A percentile compares a stretch with the other conserved stretches of the same genome.
phyloP scores from a whole-genome alignment of 2,113 vertebrate genomes.

The Reinhardtius hippoglossoides region DNA sequence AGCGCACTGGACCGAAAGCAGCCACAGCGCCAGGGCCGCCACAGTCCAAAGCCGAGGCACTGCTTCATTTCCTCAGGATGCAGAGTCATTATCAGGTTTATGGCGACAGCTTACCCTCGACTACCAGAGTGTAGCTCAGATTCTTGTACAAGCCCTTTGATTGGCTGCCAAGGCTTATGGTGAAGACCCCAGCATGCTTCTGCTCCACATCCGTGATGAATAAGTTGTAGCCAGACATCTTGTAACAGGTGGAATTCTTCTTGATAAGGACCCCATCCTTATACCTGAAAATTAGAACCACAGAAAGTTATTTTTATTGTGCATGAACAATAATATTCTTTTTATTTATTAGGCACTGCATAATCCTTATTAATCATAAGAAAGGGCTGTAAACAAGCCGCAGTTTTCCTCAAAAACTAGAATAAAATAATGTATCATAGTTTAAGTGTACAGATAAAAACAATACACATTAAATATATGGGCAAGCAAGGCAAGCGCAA shows the following conservation, averaged over 20 bases:
- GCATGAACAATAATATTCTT: background rate
- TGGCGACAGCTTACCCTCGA: constrained; percentile 81
- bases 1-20: constrained; percentile 39
- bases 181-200: constrained; percentile 87
- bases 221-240: constrained; percentile 77
- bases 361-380: background rate
- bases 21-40: constrained; percentile 8
- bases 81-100: constrained; percentile 31
- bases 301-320: background rate
- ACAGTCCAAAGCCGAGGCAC: constrained; percentile 5
- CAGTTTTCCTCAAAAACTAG: background rate
- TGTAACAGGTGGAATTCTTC: constrained; percentile 85
- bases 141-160: constrained; percentile 80
- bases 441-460: background rate
- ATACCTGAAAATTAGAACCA: constrained; percentile 80
- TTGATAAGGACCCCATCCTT: constrained; percentile 86
- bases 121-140: constrained; percentile 86
- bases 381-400: background rate
- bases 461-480: background rate
- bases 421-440: background rate
- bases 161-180: constrained; percentile 82
- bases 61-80: constrained; percentile 51
- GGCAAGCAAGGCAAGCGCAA: background rate
- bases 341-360: background rate
- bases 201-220: constrained; percentile 82